Evolutionary conservation across 1,140 invertebrate genomes (phyloP), one percentile per base, ranked within the genome.

Genomic region (Bombus fervidus): DNA sequence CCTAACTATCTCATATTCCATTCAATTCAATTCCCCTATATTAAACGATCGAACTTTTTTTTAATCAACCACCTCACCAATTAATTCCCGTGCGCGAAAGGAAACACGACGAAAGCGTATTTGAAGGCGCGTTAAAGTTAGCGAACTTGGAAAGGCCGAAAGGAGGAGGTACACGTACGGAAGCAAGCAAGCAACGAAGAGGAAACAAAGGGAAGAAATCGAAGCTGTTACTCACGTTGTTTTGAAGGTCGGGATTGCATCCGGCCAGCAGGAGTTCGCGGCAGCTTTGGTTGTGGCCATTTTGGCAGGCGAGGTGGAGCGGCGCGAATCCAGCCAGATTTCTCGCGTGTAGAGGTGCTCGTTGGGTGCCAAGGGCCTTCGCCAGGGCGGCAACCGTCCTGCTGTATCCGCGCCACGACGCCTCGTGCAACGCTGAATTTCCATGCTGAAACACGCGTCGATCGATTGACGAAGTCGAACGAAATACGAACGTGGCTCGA

Each of bases 271-370:
- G 95, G 8, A 99, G 95, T 92, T 98, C 98, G 68, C 99, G 94
- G 87, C 98, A 98, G 86, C 98, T 98, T 95, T 99, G 98, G 95
- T 99, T 99, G 95, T 99, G 99, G 1, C 99, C 98, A 93, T 99
- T 99, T 96, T 99, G 98, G 92, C 98, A 98, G 71, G 98, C 98
- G 75, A 99, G 96, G 95, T 99, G 99, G 5, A 99, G 96, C n/a
- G 98, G 96, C 22, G 98, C 97, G 94, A 99, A 99, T 31, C 98
- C 98, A 76, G 97, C 98, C 88, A 97, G 96, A 95, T 99, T 99
- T 91, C 97, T 96, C 37, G 97, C 95, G 90, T 97, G 96, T 81
- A 98, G 95, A 80, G 97, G 96, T 6, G 97, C 97, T 69, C 97
- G 96, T 68, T 97, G 96, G 71, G 97, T 96, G 53, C 97, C 96